Conservation (phyloP, 2,888 invertebrate species). For the Caenorhabditis sp. region DNA sequence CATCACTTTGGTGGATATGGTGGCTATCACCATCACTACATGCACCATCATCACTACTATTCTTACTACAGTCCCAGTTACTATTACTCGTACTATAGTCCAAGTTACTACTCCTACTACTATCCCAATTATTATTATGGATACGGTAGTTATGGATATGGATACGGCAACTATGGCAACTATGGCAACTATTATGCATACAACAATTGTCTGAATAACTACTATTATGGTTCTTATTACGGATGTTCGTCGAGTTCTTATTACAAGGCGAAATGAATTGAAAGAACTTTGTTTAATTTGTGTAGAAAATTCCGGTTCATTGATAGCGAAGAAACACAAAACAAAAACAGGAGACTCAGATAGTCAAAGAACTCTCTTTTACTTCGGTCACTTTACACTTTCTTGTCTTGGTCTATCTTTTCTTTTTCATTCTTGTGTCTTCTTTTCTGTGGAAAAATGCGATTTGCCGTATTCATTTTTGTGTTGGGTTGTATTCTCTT, state of each 20-base stretch:
- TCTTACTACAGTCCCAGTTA: neutral
- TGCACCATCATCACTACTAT: conserved; percentile 3
- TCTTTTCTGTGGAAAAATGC: too few relatives aligned
- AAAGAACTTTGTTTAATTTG: too few relatives aligned
- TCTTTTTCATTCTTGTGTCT: too few relatives aligned
- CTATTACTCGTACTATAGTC: neutral
- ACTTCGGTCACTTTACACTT: too few relatives aligned
- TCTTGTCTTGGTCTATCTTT: too few relatives aligned
- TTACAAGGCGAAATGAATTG: conserved; percentile 13
- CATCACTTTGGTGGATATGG: neutral
- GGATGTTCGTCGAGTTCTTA: neutral
- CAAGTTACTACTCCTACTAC: conserved; percentile 6
- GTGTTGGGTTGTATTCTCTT: neutral
- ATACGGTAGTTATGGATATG: conserved; percentile 3
- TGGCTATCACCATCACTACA: conserved; percentile 6
- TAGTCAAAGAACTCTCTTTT: too few relatives aligned
- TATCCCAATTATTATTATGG: conserved; percentile 17
- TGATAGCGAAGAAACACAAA: too few relatives aligned
- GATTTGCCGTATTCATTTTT: neutral
- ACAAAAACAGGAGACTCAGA: too few relatives aligned
- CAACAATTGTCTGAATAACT: neutral
- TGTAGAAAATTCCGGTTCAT: too few relatives aligned
- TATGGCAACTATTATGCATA: neutral
- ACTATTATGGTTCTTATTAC: neutral
- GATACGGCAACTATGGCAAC: conserved; percentile 2